These are phyloP conservation scores for Pogonomyrmex californicus DNA, from an alignment of 1,140 invertebrate species.

Conservation along the genomic window DNA sequence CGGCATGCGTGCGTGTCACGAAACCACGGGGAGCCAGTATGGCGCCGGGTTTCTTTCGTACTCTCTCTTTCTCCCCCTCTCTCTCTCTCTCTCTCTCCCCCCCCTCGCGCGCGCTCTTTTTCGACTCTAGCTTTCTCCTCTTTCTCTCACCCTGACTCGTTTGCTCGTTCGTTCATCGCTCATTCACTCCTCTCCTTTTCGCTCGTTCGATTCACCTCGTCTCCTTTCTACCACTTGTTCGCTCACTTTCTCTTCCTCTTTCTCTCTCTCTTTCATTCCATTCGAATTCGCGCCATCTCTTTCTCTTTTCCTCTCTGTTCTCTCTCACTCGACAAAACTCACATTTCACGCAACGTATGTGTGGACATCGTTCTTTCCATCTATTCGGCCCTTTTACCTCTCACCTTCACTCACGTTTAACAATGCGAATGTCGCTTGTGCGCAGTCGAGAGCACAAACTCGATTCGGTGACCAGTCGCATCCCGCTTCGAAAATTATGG, in stretches of 20 bases:
- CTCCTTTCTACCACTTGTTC: conserved; percentile 23
- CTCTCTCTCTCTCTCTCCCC: conserved; percentile 60
- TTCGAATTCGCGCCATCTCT: background rate
- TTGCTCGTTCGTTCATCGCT: conserved; percentile 21
- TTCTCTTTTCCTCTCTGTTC: background rate
- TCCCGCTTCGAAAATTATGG: conserved; percentile 4
- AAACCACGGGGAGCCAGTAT: conserved; percentile 80
- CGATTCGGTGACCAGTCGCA: conserved; percentile 42
- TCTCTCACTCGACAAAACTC: background rate
- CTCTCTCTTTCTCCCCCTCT: conserved; percentile 62
- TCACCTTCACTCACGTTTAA: background rate
- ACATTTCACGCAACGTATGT: too few relatives aligned
- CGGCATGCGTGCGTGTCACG: conserved; percentile 55
- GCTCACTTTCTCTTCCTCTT: background rate
- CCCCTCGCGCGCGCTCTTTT: conserved; percentile 26
- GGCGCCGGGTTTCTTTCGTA: conserved; percentile 77
- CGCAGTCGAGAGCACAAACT: background rate
- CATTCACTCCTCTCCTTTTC: conserved; percentile 22
- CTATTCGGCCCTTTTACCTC: background rate
- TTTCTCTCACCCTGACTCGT: conserved; percentile 41
- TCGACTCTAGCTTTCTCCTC: conserved; percentile 67
- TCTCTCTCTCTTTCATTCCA: background rate
- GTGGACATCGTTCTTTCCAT: too few relatives aligned
- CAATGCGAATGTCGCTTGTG: background rate
- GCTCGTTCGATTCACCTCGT: background rate